Evolutionary conservation across 2,797 vertebrate genomes (phyloP).

Genomic region (Heteromormyrus szaboi): DNA sequence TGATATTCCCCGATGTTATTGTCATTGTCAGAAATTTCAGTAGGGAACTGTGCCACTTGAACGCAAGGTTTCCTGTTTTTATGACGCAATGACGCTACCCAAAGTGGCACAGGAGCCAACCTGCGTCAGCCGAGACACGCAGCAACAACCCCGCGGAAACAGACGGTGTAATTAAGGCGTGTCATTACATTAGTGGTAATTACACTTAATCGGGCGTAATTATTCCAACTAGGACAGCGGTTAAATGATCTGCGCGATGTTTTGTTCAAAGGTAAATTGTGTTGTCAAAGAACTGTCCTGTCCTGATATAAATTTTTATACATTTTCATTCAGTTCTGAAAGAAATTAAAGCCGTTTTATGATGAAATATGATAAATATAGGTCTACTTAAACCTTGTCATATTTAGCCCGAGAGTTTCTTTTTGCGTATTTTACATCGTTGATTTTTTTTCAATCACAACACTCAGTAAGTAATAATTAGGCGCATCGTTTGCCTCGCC

Average conservation of each 20-base stretch:
- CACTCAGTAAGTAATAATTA: neutral
- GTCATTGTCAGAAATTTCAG: neutral
- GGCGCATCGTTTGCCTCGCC: neutral
- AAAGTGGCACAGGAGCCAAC: neutral
- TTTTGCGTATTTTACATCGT: neutral
- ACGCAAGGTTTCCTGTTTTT: neutral
- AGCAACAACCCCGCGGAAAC: neutral
- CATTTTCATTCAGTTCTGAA: neutral
- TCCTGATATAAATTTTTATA: neutral
- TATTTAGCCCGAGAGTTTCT: neutral
- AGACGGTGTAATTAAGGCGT: neutral
- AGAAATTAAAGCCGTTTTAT: neutral
- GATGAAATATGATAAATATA: neutral
- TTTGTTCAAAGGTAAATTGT: neutral
- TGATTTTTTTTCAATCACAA: neutral
- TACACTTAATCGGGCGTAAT: conserved; percentile 8
- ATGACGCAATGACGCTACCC: neutral
- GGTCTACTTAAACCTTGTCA: neutral
- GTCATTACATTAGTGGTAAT: conserved; percentile 12
- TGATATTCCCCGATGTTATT: neutral
- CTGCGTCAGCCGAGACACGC: neutral
- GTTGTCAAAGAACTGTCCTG: neutral
- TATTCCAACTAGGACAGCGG: neutral
- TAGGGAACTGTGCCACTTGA: neutral
- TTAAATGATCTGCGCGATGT: neutral